Evolutionary conservation across 2,888 invertebrate genomes (phyloP), one percentile per base, ranked within the genome.

Genomic region (Pantelozetes paolii): DNA sequence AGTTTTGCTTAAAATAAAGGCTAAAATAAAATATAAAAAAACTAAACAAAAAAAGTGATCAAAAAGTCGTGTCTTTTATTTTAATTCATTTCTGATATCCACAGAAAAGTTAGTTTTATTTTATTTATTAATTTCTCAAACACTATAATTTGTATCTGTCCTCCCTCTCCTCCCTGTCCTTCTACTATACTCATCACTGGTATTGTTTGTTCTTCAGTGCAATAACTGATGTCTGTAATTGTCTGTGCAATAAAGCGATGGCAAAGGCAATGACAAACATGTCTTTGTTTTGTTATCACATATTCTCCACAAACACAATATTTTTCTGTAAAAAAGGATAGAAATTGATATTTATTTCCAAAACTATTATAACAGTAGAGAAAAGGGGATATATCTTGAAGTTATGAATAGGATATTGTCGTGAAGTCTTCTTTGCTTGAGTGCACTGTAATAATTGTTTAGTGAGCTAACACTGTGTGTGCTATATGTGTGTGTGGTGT

Each of bases 341-440:
- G 40, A 11, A 67, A 40, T 40, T 40, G 18, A 40, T 67, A 40
- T 67, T 11, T 5, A 8, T 30, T 30, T 59, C 30, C 18, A 59
- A 67, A 20, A 42, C 67, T 36, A 67, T 67, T 67, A 67, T 40
- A 67, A 40, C 18, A 67, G 9, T 28, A 57, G 28, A n/a, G 36
- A 67, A 67, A 36, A 36, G 40, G 36, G 20, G 18, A 67, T 67
- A 67, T 67, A 1, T 57, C n/a, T 67, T 2, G 15, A 40, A 67
- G 40, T 67, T 67, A 67, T 67, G 67, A 67, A 67, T 32, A 67
- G 67, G 67, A 67, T 67, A 67, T 67, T 67, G 67, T 67, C 67
- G 67, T 40, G 20, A 40, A 67, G 67, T 67, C 67, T 67, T 67
- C 40, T 67, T 67, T 67, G 67, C 20, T 67, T 67, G 67, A 67